Percentiles rank a stretch among this genome's conserved stretches.
phyloP scores from a whole-genome alignment of 2,113 vertebrate species.

The Myotis brandtii region DNA sequence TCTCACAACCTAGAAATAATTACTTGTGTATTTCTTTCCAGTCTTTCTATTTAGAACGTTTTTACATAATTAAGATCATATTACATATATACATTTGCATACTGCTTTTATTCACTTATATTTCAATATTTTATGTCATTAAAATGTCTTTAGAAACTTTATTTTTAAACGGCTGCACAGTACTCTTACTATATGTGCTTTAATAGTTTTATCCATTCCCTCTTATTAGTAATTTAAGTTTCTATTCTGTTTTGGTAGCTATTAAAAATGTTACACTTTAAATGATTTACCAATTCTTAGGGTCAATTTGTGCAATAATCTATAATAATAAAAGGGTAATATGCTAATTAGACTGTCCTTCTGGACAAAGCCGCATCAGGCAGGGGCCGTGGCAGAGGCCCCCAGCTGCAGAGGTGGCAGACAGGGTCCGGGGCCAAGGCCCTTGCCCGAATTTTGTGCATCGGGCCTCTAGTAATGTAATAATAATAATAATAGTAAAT shows the following conservation, averaged over 20 bases:
- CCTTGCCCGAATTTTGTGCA: too few species aligned
- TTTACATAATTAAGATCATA: slow-evolving; percentile 11
- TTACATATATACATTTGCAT: neutral
- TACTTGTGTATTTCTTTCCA: neutral
- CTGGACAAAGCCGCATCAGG: too few species aligned
- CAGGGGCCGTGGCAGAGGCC: too few species aligned
- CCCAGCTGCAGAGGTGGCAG: too few species aligned
- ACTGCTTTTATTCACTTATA: neutral
- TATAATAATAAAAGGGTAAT: neutral
- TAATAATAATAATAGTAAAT: slow-evolving; percentile 33
- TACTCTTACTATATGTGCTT: neutral
- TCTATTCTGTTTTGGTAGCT: slow-evolving; percentile 38
- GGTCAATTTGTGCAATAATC: neutral
- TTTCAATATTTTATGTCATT: slow-evolving; percentile 14
- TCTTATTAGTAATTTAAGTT: neutral
- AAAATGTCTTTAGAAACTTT: slow-evolving; percentile 51
- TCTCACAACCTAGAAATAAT: neutral
- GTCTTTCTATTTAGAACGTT: slow-evolving; percentile 50
- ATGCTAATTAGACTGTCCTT: too few species aligned
- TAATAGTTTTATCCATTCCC: neutral
- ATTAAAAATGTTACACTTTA: slow-evolving; percentile 35
- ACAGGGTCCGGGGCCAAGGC: too few species aligned
- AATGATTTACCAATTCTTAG: slow-evolving; percentile 52
- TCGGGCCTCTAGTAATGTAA: neutral
- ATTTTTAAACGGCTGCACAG: slow-evolving; percentile 16